phyloP scores from a whole-genome alignment of 2,888 invertebrate species.

The Nebria salina region DNA sequence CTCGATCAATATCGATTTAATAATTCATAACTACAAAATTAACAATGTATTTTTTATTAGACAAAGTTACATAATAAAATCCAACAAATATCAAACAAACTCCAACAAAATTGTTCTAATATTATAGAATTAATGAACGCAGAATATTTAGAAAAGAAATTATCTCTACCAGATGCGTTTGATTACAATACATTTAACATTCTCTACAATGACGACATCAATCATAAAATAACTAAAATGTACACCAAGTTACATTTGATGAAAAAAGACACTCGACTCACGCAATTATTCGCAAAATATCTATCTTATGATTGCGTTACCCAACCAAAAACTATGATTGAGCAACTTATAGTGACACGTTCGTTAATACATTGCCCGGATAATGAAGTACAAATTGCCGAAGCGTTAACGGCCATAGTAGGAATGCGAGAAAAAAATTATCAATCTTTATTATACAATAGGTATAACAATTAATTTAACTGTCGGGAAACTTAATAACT shows the following conservation, averaged over 20 bases:
- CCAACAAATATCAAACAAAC: constrained; percentile 33
- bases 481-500: background rate
- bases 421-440: constrained; percentile 52
- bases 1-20: background rate
- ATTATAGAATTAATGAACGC: constrained; percentile 52
- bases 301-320: constrained; percentile 52
- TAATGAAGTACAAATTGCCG: constrained; percentile 58
- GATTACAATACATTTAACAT: constrained; percentile 51
- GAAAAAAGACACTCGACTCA: constrained; percentile 50
- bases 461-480: constrained; percentile 45
- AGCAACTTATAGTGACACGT: constrained; percentile 54
- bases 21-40: constrained; percentile 43
- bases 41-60: constrained; percentile 54
- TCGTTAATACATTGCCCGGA: constrained; percentile 55
- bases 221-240: constrained; percentile 23
- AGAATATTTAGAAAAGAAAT: constrained; percentile 51
- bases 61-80: constrained; percentile 58
- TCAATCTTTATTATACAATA: constrained; percentile 53
- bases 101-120: constrained; percentile 54
- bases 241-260: constrained; percentile 30
- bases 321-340: constrained; percentile 50
- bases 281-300: constrained; percentile 55
- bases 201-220: constrained; percentile 48
- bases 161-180: constrained; percentile 48
- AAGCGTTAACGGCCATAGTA: constrained; percentile 55